Evolutionary conservation across 2,797 vertebrate genomes (phyloP), one percentile per base, ranked within the genome.

Genomic region (Leptoclinus maculatus): DNA sequence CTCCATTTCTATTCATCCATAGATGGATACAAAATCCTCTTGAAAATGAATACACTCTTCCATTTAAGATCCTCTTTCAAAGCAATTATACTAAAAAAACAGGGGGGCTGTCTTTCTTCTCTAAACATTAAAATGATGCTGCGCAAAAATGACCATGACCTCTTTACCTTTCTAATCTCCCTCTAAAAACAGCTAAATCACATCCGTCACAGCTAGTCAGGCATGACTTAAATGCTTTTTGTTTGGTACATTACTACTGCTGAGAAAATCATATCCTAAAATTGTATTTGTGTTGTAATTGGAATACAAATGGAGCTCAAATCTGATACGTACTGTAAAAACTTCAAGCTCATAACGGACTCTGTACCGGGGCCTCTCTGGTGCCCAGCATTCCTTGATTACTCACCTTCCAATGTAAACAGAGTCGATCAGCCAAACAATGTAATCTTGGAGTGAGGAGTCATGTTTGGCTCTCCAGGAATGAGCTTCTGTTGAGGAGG

Each of bases 381-480:
- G 43, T 74, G 71, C 67, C 83, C 65, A 84, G 63, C 59, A 76
- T 87, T 88, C 81, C 82, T 83, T 77, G 79, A 86, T 90, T 76
- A 82, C 82, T 91, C 75, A 85, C 79, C 83, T 84, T 88, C 72
- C 84, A 86, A 58, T 75, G 79, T 77, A 86, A 91, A 57, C 53
- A 2, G 38, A 80, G 77, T 86, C 81, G 74, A 64, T 81, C 74
- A 73, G 83, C 76, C 70, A 88, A 83, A 91, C 66, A 77, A 84
- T 70, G 79, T 79, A 80, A 84, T 86, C 83, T 82, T 62, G 27
- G 87, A 80, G 84, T 78, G 67, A 88, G 67, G 69, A 89, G 73
- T 88, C 79, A 85, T 74, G 78, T 84, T 90, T 85, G 81, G 87
- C 87, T 89, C 82, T 91, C 71, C 80, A 87, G 89, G 88, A 93